Percentiles rank a stretch among this genome's conserved stretches.
Evolutionary conservation across 2,888 invertebrate species (phyloP).

Genomic region (Mechanitis messenoides): DNA sequence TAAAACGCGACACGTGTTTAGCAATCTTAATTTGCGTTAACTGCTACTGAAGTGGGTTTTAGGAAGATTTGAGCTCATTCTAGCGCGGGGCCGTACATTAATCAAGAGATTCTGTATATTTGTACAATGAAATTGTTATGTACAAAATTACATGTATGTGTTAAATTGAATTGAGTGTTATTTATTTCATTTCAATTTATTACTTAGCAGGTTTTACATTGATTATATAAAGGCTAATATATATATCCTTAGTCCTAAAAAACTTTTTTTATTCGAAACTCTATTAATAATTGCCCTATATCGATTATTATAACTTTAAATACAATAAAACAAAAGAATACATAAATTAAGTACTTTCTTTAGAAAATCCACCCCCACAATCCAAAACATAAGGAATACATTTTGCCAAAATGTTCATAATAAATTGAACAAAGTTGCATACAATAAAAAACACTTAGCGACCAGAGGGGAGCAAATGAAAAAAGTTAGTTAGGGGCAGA

Average conservation of each 20-base stretch:
- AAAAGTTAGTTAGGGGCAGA: constrained; percentile 60
- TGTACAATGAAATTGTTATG: constrained; percentile 17
- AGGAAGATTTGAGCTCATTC: constrained; percentile 34
- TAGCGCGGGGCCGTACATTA: constrained; percentile 29
- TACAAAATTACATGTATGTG: constrained; percentile 10
- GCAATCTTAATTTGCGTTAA: constrained; percentile 47
- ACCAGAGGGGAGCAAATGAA: constrained; percentile 46
- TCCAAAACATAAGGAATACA: constrained; percentile 13
- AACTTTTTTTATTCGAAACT: too few species aligned
- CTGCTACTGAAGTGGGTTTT: constrained; percentile 34
- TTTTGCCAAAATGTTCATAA: constrained; percentile 19
- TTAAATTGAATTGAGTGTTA: neutral
- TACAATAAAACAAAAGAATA: too few species aligned
- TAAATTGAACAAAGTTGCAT: constrained; percentile 30
- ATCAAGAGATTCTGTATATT: constrained; percentile 24
- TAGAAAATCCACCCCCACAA: neutral
- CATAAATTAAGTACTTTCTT: too few species aligned
- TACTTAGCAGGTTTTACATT: too few species aligned
- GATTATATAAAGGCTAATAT: too few species aligned
- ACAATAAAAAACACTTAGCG: constrained; percentile 59
- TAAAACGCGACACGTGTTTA: constrained; percentile 48
- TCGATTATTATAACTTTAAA: too few species aligned
- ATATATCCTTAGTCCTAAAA: too few species aligned
- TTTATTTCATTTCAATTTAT: neutral
- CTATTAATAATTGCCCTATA: too few species aligned